Evolutionary conservation across 2,797 vertebrate species (phyloP).

Genomic region (Melopsittacus undulatus): DNA sequence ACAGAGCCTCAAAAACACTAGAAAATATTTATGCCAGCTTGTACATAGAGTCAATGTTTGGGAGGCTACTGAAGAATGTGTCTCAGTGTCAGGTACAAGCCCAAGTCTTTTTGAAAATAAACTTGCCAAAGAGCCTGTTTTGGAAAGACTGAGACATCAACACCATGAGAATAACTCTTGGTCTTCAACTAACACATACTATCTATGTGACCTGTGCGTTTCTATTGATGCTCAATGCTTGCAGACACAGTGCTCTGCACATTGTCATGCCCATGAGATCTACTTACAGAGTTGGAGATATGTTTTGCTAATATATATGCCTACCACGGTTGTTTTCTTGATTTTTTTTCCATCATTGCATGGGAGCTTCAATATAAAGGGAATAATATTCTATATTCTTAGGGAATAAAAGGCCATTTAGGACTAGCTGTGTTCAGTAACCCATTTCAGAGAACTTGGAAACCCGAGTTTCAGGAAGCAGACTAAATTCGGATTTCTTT

Average conservation of each 20-base stretch:
- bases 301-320: background rate
- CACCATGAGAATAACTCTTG: background rate
- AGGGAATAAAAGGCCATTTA: background rate
- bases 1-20: background rate
- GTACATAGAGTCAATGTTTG: background rate
- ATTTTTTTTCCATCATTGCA: background rate
- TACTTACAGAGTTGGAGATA: background rate
- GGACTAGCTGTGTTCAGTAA: background rate
- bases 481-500: background rate
- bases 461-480: background rate
- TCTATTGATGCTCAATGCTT: fast-evolving
- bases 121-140: background rate
- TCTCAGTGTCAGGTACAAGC: background rate
- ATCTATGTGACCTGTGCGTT: background rate
- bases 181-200: fast-evolving
- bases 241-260: background rate
- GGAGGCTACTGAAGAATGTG: background rate
- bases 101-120: background rate
- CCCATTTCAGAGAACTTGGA: background rate
- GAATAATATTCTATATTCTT: background rate
- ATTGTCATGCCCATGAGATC: background rate
- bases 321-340: background rate
- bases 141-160: background rate
- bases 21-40: background rate
- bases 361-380: background rate